A percentile compares a stretch with the other conserved stretches of the same genome.
These are phyloP conservation scores for Coelogynopora nodosa DNA, from an alignment of 2,888 invertebrate species.

Conservation along the genomic window DNA sequence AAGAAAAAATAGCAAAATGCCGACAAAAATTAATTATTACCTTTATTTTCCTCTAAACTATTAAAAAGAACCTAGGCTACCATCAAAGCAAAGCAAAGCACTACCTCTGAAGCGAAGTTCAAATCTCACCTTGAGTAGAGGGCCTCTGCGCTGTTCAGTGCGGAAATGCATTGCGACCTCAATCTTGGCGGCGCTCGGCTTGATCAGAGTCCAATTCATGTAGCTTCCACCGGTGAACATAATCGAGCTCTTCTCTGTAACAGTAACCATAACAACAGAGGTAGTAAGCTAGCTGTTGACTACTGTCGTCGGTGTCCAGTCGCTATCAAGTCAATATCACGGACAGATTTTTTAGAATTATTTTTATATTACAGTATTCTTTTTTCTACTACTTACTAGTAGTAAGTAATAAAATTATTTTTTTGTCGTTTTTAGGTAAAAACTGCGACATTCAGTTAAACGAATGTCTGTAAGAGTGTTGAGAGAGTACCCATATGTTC, in stretches of 20 bases:
- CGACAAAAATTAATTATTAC: no score
- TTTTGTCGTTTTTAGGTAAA: neutral
- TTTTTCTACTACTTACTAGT: neutral
- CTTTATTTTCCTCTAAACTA: no score
- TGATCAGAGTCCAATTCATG: slow-evolving; percentile 25
- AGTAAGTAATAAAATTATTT: neutral
- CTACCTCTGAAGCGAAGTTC: no score
- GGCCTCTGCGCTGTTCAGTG: neutral
- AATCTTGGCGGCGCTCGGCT: neutral
- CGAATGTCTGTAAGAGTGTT: neutral
- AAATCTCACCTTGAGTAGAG: slow-evolving; percentile 32
- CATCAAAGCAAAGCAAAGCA: no score
- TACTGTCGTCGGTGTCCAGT: no score
- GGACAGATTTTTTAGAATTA: no score
- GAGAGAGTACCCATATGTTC: neutral
- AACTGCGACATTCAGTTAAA: neutral
- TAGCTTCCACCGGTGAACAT: slow-evolving; percentile 31
- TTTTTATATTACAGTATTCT: no score
- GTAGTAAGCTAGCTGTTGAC: no score
- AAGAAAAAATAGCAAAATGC: no score
- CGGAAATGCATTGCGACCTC: neutral
- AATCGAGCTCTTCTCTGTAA: neutral
- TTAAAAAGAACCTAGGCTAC: no score
- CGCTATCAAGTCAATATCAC: no score
- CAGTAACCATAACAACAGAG: neutral